Conservation (phyloP, 2,797 vertebrate species). For the Ispidina picta region DNA sequence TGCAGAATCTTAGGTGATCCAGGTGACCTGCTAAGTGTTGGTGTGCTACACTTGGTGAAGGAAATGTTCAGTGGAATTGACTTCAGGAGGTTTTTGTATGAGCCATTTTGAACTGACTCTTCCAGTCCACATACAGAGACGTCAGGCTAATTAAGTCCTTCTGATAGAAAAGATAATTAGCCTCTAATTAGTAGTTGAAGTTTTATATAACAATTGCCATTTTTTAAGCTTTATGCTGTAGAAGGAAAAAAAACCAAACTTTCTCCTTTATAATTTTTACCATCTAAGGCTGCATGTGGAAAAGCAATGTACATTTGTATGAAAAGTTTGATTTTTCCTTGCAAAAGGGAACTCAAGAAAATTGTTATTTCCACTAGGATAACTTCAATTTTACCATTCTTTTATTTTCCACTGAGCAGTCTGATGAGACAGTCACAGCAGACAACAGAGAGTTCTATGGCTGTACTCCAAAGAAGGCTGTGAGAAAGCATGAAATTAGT, state of each 20-base stretch:
- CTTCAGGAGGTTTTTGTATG: background rate
- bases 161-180: background rate
- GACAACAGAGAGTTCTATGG: background rate
- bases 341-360: background rate
- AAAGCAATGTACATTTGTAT: background rate
- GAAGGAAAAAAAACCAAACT: background rate
- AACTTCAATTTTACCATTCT: background rate
- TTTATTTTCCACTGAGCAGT: background rate
- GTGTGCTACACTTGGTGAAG: background rate
- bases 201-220: background rate
- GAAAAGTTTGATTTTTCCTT: background rate
- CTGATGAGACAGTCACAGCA: background rate
- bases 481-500: background rate
- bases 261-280: background rate
- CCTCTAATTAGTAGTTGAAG: background rate
- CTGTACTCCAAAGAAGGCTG: background rate
- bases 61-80: background rate
- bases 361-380: background rate
- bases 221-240: background rate
- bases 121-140: background rate
- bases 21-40: background rate
- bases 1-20: background rate
- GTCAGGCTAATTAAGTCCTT: background rate
- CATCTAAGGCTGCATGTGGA: background rate
- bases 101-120: background rate